These are phyloP conservation scores for Callaeas wilsoni DNA, from an alignment of 2,113 vertebrate genomes.

Conservation along the genomic window DNA sequence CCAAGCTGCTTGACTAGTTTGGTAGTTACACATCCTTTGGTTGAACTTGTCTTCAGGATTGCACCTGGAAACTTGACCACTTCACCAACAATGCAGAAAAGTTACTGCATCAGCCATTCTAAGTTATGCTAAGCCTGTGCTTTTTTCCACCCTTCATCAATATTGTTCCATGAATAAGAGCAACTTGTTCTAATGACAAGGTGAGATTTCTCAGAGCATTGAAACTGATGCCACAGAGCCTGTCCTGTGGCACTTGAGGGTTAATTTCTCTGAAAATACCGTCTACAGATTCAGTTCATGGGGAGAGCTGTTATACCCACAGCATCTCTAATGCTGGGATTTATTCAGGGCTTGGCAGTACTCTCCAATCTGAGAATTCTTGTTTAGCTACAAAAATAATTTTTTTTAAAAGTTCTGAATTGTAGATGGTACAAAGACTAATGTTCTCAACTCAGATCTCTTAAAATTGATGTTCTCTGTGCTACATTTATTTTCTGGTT, in stretches of 20 bases:
- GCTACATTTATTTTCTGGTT: not conserved
- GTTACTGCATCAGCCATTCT: not conserved
- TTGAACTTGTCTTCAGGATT: not conserved
- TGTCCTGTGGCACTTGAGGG: not conserved
- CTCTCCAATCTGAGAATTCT: slow-evolving; percentile 18
- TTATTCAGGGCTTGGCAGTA: slow-evolving; percentile 28
- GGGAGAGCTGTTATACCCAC: slow-evolving; percentile 7
- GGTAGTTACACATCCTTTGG: not conserved
- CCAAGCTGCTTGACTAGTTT: not conserved
- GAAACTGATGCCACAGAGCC: not conserved
- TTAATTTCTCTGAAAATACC: not conserved
- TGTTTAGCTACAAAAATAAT: not conserved
- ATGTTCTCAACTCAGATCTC: not conserved
- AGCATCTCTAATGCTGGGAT: not conserved
- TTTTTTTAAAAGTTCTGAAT: not conserved
- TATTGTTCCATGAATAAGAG: not conserved
- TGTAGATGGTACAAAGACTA: not conserved
- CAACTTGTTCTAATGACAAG: not conserved
- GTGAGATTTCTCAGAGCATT: not conserved
- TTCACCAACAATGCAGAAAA: not conserved
- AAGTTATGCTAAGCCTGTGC: not conserved
- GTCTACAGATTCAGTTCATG: not conserved
- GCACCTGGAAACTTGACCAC: not conserved
- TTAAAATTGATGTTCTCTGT: not conserved
- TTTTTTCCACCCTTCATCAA: not conserved